These are phyloP conservation scores for Oxyscelio sp. DNA, from an alignment of 2,888 invertebrate species.

Conservation along the genomic window DNA sequence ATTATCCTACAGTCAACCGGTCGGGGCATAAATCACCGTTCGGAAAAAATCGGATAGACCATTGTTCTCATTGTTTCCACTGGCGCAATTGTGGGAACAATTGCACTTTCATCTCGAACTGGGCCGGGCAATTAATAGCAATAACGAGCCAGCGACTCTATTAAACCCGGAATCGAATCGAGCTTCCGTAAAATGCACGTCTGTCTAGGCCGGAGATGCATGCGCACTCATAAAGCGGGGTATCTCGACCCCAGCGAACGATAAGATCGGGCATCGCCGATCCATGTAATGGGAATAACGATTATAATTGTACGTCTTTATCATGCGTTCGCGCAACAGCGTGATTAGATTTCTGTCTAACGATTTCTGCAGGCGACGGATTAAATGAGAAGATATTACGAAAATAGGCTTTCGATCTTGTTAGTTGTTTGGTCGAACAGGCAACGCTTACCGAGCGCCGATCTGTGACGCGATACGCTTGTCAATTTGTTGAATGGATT, in stretches of 20 bases:
- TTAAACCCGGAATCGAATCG: conserved; percentile 58
- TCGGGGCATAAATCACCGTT: conserved; percentile 50
- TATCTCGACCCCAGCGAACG: conserved; percentile 29
- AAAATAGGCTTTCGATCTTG: conserved; percentile 70
- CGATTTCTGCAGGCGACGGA: conserved; percentile 70
- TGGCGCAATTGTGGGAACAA: conserved; percentile 71
- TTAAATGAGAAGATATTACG: conserved; percentile 72
- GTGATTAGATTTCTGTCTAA: conserved; percentile 73
- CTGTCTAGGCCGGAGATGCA: conserved; percentile 4
- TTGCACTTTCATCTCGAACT: conserved; percentile 47
- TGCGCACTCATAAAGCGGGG: conserved; percentile 40
- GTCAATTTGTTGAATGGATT: conserved; percentile 70
- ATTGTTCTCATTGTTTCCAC: conserved; percentile 66
- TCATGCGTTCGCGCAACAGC: conserved; percentile 64
- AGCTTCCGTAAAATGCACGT: conserved; percentile 28
- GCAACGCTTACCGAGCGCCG: conserved; percentile 47
- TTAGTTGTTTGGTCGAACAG: conserved; percentile 61
- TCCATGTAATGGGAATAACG: conserved; percentile 64
- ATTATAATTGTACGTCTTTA: conserved; percentile 76
- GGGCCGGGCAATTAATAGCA: conserved; percentile 54
- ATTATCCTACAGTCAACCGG: conserved; percentile 17
- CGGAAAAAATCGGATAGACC: conserved; percentile 33
- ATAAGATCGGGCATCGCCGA: conserved; percentile 67
- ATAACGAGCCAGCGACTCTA: conserved; percentile 63
- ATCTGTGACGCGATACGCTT: conserved; percentile 69